These are phyloP conservation scores for Eulithis testata DNA, from an alignment of 2,888 invertebrate species.

Conservation along the genomic window DNA sequence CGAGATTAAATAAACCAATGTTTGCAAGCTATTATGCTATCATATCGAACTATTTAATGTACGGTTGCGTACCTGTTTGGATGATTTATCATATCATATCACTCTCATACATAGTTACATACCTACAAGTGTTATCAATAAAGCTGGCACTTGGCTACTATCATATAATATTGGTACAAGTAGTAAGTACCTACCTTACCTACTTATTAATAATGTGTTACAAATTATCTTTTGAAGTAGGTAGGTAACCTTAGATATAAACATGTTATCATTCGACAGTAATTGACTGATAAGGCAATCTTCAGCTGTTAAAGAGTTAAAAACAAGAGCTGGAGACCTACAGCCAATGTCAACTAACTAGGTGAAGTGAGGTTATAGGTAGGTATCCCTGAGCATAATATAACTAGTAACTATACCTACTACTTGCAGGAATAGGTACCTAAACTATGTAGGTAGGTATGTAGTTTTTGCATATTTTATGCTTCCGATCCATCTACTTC, in stretches of 20 bases:
- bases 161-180: no score
- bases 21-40: not conserved
- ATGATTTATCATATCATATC: slow-evolving; percentile 14
- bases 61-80: not conserved
- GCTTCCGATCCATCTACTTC: no score
- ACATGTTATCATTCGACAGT: slow-evolving; percentile 12
- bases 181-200: no score
- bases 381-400: no score
- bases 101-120: not conserved
- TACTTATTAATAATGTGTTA: not conserved
- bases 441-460: no score
- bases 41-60: not conserved
- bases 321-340: not conserved
- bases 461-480: no score
- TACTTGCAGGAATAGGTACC: no score
- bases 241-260: not conserved
- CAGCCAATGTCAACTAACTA: no score
- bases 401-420: no score
- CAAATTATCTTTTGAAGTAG: slow-evolving; percentile 4
- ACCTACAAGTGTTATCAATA: not conserved
- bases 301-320: not conserved
- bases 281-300: slow-evolving; percentile 11
- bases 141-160: not conserved
- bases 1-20: not conserved
- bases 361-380: no score